Conservation (phyloP, 1,140 invertebrate species). For the Apis dorsata region DNA sequence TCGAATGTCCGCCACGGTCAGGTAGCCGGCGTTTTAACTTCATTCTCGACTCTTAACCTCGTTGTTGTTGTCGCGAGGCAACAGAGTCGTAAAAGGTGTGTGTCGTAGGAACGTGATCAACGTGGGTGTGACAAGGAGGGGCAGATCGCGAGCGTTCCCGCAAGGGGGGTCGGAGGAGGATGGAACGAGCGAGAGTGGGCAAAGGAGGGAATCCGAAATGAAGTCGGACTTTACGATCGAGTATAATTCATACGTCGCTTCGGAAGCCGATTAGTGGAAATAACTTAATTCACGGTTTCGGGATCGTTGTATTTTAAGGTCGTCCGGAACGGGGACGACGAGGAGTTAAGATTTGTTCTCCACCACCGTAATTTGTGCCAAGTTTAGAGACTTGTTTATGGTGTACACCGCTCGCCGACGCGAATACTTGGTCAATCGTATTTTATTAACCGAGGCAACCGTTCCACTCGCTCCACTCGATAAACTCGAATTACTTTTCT, state of each 20-base stretch:
- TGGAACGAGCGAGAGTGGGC: constrained; percentile 12
- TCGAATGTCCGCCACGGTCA: constrained; percentile 4
- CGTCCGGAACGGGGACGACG: neutral
- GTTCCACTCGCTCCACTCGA: constrained; percentile 21
- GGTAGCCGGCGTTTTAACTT: constrained; percentile 47
- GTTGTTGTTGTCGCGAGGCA: constrained; percentile 53
- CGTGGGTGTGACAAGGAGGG: neutral
- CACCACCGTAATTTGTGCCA: constrained; percentile 34
- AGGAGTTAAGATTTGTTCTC: constrained; percentile 27
- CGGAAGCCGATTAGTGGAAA: constrained; percentile 64
- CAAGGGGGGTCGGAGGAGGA: neutral
- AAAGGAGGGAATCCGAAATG: constrained; percentile 49
- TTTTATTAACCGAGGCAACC: constrained; percentile 43
- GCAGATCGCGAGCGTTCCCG: neutral
- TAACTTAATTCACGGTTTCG: constrained; percentile 65
- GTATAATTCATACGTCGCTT: constrained; percentile 55
- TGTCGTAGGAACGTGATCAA: neutral
- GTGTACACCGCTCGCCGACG: constrained; percentile 12
- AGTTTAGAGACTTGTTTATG: constrained; percentile 58
- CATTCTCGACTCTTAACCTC: constrained; percentile 55
- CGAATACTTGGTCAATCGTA: constrained; percentile 48
- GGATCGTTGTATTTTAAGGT: constrained; percentile 34
- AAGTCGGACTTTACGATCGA: constrained; percentile 60
- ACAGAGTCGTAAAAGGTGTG: constrained; percentile 50
- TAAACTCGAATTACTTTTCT: constrained; percentile 53